Conservation (phyloP, 2,113 vertebrate genomes). For the Mohoua ochrocephala region DNA sequence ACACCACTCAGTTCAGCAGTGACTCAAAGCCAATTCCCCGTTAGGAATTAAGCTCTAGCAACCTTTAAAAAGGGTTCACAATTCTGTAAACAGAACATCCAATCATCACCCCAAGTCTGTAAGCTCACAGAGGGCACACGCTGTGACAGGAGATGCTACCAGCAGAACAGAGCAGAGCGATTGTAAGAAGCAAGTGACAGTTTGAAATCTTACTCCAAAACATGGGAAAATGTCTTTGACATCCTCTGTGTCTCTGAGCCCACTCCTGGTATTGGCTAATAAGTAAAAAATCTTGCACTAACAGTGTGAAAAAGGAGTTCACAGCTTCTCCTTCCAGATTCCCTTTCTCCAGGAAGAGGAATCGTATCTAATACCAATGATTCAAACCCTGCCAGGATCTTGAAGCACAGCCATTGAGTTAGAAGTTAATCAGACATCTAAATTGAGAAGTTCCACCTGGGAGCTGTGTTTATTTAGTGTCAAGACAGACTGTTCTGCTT, state of each 20-base stretch:
- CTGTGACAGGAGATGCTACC: accelerated
- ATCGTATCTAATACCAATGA: background rate
- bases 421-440: background rate
- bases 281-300: background rate
- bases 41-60: background rate
- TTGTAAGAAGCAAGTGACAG: accelerated
- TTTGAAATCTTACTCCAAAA: background rate
- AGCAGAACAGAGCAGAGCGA: background rate
- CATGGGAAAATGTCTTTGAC: background rate
- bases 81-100: background rate
- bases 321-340: background rate
- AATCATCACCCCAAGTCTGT: background rate
- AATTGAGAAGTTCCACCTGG: background rate
- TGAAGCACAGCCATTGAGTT: background rate
- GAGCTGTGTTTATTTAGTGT: background rate
- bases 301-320: background rate
- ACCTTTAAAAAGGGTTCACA: background rate
- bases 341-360: background rate
- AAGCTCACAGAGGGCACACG: background rate
- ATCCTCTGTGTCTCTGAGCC: background rate
- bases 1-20: background rate
- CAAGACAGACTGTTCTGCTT: background rate
- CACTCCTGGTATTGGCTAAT: background rate
- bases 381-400: background rate
- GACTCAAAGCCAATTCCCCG: background rate